Evolutionary conservation across 2,113 vertebrate genomes (phyloP), one percentile per base, ranked within the genome.

Genomic region (Notarius lentiginosus): DNA sequence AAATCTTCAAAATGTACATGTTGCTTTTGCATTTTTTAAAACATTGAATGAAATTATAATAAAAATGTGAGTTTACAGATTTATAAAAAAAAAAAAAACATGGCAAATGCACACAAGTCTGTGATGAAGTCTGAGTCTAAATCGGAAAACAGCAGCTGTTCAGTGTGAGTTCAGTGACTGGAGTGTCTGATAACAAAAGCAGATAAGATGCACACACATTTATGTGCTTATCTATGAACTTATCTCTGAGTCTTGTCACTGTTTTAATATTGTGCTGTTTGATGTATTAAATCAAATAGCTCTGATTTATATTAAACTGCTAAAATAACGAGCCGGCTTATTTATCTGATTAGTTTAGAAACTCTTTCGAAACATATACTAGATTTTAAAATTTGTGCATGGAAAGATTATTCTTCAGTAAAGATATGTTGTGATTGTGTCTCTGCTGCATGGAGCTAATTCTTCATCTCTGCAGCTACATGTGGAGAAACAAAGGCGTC

Each of bases 401-500:
- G 61, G 49, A 65, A 65, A 73, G 5, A 22, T 41, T 41, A 20
- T 4, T 80, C 17, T 41, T 79, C 75, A 17, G 6, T 27, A 60
- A 2, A 51, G 34, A 76, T 6, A 41, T 79, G 1, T 77, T 56
- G 63, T 79, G 61, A 68, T 79, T 55, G 47, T 56, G 60, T 79
- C 47, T 18, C 41, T 63, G 17, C 49, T 6, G 75, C 84, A 68
- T 24, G 30, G 12, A 58, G 20, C 60, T 51, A 53, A 76, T 53
- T 77, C 58, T 70, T 80, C 76, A 65, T 56, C 8, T 81, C 88
- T 75, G 61, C 85, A 84, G 80, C 77, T 81, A 85, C 65, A 88
- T 34, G 34, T 49, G 75, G 30, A 70, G 82, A 87, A 86, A 84
- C 79, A 88, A 88, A 85, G 65, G 30, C 30, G 49, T 88, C 72